phyloP scores from a whole-genome alignment of 2,888 invertebrate genomes.

The Ashinkailepas kermadecensis region DNA sequence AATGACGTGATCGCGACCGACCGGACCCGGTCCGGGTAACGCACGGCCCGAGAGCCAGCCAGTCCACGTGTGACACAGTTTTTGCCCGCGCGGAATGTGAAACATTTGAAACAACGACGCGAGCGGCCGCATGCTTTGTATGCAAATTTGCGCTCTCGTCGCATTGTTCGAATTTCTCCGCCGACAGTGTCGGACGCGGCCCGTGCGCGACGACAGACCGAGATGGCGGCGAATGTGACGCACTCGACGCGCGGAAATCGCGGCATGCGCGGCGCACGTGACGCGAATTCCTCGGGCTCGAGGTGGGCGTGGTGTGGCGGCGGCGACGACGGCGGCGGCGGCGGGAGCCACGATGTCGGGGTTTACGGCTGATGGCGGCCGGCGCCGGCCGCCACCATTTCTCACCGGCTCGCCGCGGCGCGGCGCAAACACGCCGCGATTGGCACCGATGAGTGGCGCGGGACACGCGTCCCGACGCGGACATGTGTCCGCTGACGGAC shows the following conservation, averaged over 20 bases:
- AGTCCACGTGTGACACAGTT: constrained; percentile 1
- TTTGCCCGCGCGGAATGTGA: not conserved
- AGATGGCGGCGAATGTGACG: not conserved
- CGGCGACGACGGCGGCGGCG: not conserved
- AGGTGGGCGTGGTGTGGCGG: not conserved
- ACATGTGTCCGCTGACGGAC: too few relatives aligned
- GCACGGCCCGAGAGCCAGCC: not conserved
- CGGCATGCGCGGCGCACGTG: not conserved
- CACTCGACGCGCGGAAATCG: too few relatives aligned
- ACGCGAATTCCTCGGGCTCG: not conserved
- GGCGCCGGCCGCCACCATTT: too few relatives aligned
- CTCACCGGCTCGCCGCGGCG: too few relatives aligned
- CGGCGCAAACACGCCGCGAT: too few relatives aligned
- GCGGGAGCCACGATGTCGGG: not conserved
- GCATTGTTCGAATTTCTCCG: constrained; percentile 1
- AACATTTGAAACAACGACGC: constrained; percentile 16
- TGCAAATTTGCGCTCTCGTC: not conserved
- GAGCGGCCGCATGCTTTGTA: constrained; percentile 6
- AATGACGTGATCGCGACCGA: constrained; percentile 11
- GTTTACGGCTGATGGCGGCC: not conserved
- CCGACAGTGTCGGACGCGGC: not conserved
- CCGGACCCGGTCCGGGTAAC: not conserved
- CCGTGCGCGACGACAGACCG: not conserved
- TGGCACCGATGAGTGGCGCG: too few relatives aligned
- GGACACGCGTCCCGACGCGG: too few relatives aligned